Conservation (phyloP, 2,888 invertebrate species). For the Gari tellinella region DNA sequence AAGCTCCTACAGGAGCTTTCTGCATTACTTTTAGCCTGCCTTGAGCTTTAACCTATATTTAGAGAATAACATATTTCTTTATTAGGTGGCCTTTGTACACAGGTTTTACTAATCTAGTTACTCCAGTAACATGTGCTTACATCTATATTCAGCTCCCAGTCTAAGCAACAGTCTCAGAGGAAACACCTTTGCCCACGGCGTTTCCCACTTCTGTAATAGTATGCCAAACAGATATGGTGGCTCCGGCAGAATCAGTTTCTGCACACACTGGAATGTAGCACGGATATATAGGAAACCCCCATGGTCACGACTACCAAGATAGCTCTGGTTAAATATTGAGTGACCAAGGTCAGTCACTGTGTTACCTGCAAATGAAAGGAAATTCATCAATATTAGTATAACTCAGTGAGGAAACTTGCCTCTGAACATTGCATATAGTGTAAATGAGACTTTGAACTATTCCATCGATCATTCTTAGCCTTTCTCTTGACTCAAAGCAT, state of each 20-base stretch:
- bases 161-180: constrained; percentile 89
- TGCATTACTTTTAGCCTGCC: too few relatives aligned
- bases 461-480: too few relatives aligned
- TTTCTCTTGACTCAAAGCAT: too few relatives aligned
- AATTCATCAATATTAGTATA: too few relatives aligned
- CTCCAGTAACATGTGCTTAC: too few relatives aligned
- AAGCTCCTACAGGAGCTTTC: too few relatives aligned
- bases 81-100: too few relatives aligned
- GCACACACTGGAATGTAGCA: constrained; percentile 92
- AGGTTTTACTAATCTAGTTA: too few relatives aligned
- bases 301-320: constrained; percentile 81
- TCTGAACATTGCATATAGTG: too few relatives aligned
- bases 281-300: constrained; percentile 93
- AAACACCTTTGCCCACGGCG: constrained; percentile 93
- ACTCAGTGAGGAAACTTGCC: too few relatives aligned
- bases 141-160: constrained; percentile 93
- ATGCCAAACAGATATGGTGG: constrained; percentile 92
- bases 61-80: background rate
- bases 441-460: too few relatives aligned
- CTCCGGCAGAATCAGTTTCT: constrained; percentile 90
- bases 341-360: constrained; percentile 90
- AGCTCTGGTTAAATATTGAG: constrained; percentile 87
- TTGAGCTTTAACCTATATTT: background rate
- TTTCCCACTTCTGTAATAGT: constrained; percentile 92
- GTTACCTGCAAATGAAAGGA: constrained; percentile 86